Evolutionary conservation across 1,140 invertebrate genomes (phyloP), one percentile per base, ranked within the genome.

Genomic region (Drosophila grimshawi): DNA sequence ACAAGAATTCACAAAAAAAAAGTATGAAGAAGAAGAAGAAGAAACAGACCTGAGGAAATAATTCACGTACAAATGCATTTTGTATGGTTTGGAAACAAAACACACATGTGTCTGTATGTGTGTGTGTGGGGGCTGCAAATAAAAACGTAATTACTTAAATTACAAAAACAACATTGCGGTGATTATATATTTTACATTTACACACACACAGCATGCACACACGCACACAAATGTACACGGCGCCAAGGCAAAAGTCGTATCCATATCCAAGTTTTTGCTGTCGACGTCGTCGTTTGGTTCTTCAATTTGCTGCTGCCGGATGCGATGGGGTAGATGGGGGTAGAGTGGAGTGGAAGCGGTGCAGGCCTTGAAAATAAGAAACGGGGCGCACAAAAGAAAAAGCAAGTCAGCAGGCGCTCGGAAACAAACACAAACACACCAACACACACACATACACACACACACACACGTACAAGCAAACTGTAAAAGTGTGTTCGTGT

Each of bases 361-460:
- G 51, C 56, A 71, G 69, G 72, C 78, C 81, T 82, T 80, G 80
- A 61, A 78, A 75, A 66, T 65, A 62, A 79, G 52, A 43, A 63
- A 60, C 56, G 41, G 35, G 37, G 56, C 46, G 49, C 56, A 10
- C 66, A 72, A 66, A 79, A 66, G 77, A 83, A 88, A 19, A 80
- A 75, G 85, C 85, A 86, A 86, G 82, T 86, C 82, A 86, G 82
- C 82, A 86, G 70, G 81, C 74, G 63, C 46, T 61, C 56, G 65
- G 33, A 45, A 62, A 39, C 56, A 32, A n/a, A 45, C 30, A 11
- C 41, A 45, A 27, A 43, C 39, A 19, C 19, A 19, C n/a, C n/a
- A n/a, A n/a, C 59, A 67, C 59, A 67, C 53, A 76, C 74, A 81
- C 62, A 60, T 43, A 37, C 55, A 72, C 76, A 77, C 57, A 61